A percentile compares a stretch with the other conserved stretches of the same genome.
phyloP scores from a whole-genome alignment of 1,140 invertebrate species.

The Rhopalosiphum maidis region DNA sequence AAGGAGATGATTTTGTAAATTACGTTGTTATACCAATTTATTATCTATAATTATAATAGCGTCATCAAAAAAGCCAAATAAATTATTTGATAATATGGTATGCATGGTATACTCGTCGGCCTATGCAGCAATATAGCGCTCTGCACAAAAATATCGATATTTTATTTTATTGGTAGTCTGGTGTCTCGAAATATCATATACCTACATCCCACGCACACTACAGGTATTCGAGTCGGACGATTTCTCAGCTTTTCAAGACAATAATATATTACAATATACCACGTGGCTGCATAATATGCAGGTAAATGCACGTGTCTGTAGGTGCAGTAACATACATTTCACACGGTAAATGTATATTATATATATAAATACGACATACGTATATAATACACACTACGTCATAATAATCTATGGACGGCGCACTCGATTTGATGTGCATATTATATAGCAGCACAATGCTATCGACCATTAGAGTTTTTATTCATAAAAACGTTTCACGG shows the following conservation, averaged over 20 bases:
- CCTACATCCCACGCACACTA: background rate
- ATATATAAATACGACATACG: background rate
- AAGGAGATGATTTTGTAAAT: background rate
- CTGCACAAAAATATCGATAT: too few species aligned
- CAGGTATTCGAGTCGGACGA: background rate
- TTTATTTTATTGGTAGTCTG: too few species aligned
- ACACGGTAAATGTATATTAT: background rate
- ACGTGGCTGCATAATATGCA: background rate
- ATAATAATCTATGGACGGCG: background rate
- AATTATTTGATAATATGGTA: too few species aligned
- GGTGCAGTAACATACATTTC: background rate
- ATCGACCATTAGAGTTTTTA: background rate
- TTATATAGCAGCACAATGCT: background rate
- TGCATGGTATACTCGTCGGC: too few species aligned
- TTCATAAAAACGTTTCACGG: background rate
- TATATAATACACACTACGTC: background rate
- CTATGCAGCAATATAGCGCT: too few species aligned
- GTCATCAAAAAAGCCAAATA: too few species aligned
- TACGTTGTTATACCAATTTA: background rate
- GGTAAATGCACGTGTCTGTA: background rate
- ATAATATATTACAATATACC: background rate
- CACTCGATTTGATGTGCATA: conserved; percentile 4
- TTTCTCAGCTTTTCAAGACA: background rate
- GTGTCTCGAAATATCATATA: background rate
- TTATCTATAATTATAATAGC: too few species aligned